Evolutionary conservation across 1,140 invertebrate genomes (phyloP).

Genomic region (Eulimnadia texana): DNA sequence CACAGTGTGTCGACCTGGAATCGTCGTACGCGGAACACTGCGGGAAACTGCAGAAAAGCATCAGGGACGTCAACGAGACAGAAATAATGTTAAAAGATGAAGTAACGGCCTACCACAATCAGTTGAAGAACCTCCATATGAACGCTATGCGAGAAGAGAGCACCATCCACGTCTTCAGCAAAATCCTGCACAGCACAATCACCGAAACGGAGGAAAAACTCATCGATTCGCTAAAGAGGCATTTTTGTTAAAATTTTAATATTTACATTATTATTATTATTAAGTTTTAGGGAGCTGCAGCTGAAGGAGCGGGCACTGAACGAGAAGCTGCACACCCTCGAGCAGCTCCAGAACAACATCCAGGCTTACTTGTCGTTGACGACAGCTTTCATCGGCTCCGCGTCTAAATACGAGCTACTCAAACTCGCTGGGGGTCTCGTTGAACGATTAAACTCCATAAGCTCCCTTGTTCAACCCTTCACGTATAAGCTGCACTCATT

Average conservation of each 20-base stretch:
- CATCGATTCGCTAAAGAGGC: slow-evolving; percentile 14
- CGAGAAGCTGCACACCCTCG: slow-evolving; percentile 11
- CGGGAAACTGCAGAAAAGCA: slow-evolving; percentile 46
- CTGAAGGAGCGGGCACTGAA: slow-evolving; percentile 13
- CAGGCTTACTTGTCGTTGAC: slow-evolving; percentile 46
- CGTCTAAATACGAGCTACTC: slow-evolving; percentile 54
- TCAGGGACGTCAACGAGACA: slow-evolving; percentile 19
- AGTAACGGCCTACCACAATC: slow-evolving; percentile 3
- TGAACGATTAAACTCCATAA: slow-evolving; percentile 44
- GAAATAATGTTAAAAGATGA: slow-evolving; percentile 13
- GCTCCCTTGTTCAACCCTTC: slow-evolving; percentile 47
- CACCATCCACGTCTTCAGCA: slow-evolving; percentile 14
- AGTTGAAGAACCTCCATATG: slow-evolving; percentile 14
- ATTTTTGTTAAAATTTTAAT: neutral
- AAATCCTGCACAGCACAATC: slow-evolving; percentile 10
- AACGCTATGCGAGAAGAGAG: slow-evolving; percentile 15
- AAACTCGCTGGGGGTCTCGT: slow-evolving; percentile 49
- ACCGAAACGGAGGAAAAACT: slow-evolving; percentile 11
- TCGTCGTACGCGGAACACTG: slow-evolving; percentile 50
- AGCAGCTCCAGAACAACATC: slow-evolving; percentile 6
- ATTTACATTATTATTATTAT: neutral
- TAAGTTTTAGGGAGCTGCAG: slow-evolving; percentile 10
- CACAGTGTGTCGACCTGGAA: slow-evolving; percentile 54
- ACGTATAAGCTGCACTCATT: slow-evolving; percentile 29
- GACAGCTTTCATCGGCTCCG: slow-evolving; percentile 46